Conservation (phyloP, 1,140 invertebrate species). For the Parasteatoda tepidariorum region DNA sequence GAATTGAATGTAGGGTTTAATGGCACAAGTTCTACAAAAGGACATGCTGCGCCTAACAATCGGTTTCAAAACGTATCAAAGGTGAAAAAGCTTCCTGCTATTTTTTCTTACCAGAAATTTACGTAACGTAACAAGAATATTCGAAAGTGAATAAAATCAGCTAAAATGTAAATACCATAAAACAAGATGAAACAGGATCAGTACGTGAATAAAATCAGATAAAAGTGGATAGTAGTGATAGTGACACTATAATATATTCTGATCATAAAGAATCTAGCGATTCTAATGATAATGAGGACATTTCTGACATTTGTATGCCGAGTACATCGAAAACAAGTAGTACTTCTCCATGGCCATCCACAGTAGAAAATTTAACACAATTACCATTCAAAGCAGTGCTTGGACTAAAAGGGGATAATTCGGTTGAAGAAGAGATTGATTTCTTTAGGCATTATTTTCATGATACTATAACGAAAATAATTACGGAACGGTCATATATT, state of each 20-base stretch:
- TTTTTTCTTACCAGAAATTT: too few relatives aligned
- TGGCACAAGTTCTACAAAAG: too few relatives aligned
- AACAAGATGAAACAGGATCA: too few relatives aligned
- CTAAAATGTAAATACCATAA: too few relatives aligned
- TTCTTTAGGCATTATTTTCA: constrained; percentile 3
- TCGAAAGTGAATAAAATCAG: too few relatives aligned
- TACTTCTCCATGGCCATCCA: not conserved
- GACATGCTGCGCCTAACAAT: too few relatives aligned
- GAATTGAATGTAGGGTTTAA: too few relatives aligned
- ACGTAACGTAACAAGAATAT: too few relatives aligned
- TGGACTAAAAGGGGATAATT: not conserved
- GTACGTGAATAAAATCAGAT: too few relatives aligned
- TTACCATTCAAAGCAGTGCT: not conserved
- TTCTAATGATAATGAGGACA: not conserved
- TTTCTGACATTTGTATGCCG: not conserved
- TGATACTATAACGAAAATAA: constrained; percentile 12
- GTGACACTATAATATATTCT: not conserved
- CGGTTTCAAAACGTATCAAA: too few relatives aligned
- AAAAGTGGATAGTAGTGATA: not conserved
- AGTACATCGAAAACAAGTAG: not conserved
- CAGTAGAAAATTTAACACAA: not conserved
- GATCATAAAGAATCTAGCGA: not conserved
- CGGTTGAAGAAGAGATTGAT: constrained; percentile 8
- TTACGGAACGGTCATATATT: not conserved
- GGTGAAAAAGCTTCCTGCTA: too few relatives aligned